phyloP scores from a whole-genome alignment of 1,140 invertebrate genomes.

The Pseudoatta argentina region DNA sequence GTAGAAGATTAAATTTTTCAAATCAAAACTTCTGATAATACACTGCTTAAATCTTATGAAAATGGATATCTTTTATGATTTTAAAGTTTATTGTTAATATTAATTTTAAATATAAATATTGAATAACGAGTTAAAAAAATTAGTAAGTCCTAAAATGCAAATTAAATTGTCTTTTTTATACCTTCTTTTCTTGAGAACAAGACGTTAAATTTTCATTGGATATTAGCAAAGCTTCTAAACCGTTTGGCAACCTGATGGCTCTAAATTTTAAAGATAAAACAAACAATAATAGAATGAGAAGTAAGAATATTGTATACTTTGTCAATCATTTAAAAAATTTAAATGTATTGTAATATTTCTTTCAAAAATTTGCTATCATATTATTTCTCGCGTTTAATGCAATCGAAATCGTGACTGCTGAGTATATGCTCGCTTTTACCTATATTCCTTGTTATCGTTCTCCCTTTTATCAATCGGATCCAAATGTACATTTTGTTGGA shows the following conservation, averaged over 20 bases:
- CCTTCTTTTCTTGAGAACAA: conserved; percentile 83
- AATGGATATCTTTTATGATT: background rate
- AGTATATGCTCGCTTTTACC: conserved; percentile 66
- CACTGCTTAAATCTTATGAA: background rate
- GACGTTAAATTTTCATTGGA: conserved; percentile 85
- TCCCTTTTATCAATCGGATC: conserved; percentile 87
- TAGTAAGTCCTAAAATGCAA: background rate
- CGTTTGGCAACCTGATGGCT: conserved; percentile 89
- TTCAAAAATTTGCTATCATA: background rate
- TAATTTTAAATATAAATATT: background rate
- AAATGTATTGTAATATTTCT: background rate
- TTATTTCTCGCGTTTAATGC: background rate
- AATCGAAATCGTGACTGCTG: too few species aligned
- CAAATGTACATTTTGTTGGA: conserved; percentile 69
- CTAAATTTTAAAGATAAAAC: conserved; percentile 79
- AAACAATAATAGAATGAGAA: background rate
- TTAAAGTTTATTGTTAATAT: background rate
- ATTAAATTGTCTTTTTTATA: conserved; percentile 44
- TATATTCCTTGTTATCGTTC: conserved; percentile 88
- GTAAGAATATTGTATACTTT: background rate
- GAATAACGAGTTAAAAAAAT: background rate
- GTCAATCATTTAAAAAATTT: background rate
- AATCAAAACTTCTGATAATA: background rate
- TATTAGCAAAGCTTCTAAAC: conserved; percentile 89
- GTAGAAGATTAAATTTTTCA: too few species aligned